These are phyloP conservation scores for Gallinago nigripennis DNA, from an alignment of 2,797 vertebrate genomes.

Conservation along the genomic window DNA sequence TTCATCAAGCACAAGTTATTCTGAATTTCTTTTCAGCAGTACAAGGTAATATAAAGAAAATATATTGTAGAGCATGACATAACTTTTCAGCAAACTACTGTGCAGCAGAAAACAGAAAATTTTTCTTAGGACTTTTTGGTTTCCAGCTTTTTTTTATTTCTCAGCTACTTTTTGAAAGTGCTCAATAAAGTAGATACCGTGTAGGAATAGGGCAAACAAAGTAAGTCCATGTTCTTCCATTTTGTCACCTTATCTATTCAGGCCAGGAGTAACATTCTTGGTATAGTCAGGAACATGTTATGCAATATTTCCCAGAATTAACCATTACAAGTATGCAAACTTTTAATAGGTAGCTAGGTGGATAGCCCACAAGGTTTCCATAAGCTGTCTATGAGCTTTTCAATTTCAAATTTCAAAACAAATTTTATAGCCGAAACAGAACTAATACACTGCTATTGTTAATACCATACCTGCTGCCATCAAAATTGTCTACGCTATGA, in stretches of 20 bases:
- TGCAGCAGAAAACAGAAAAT: background rate
- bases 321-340: background rate
- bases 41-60: constrained; percentile 12
- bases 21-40: background rate
- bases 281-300: background rate
- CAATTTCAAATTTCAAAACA: background rate
- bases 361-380: background rate
- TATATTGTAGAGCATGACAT: background rate
- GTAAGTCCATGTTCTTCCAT: background rate
- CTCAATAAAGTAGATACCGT: background rate
- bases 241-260: background rate
- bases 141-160: background rate
- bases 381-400: background rate
- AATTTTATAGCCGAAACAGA: background rate
- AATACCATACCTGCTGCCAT: background rate
- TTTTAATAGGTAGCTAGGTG: background rate
- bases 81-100: constrained; percentile 1
- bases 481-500: background rate
- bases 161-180: background rate
- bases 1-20: constrained; percentile 15
- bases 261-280: background rate
- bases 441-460: background rate
- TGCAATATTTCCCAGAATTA: background rate
- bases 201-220: background rate
- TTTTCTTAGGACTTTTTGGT: background rate